Base-by-base conservation (phyloP, 2,888 invertebrate genomes). In the Acanthosepion pharaonis region DNA sequence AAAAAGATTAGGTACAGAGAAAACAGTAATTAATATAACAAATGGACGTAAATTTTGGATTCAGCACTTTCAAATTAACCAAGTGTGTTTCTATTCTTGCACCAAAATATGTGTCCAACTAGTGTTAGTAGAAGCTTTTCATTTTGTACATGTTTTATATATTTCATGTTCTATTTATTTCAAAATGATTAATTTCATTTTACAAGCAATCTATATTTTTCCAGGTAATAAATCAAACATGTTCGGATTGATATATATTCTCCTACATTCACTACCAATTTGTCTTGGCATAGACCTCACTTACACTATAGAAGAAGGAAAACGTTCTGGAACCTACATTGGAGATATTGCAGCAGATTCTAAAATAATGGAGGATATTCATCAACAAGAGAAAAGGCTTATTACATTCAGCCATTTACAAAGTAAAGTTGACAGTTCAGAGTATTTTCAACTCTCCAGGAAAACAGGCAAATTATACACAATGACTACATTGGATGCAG, bases 401-500 rank as follows among this genome's bases (percentile, higher is more conserved):
- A 78, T 78, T 8, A 78, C 78, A 78, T 78, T 78, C 78, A 78
- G 78, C 18, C 93, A 51, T 5, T 28, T 92, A 23, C 92, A 92
- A 48, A 28, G 92, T 11, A 49, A 48, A 51, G 25, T 48, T 25
- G 53, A 53, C 53, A 33, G 78, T 78, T 93, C 93, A 23, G 51
- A 93, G 28, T 93, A 53, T 53, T 93, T 93, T 28, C 9, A 51
- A n/a, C 51, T 93, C 28, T 53, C 93, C 51, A 93, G 23, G 78
- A 78, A 93, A 49, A 49, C 93, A 51, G 93, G 93, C 11, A 93
- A 93, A 93, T 28, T 93, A 51, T 93, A 93, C 18, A 33, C 93
- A 53, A 93, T 28, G 9, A 18, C n/a, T 5, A 93, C 93, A 93
- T 53, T 93, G 93, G 93, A 93, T 93, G 93, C 93, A n/a, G 93